Evolutionary conservation across 2,888 invertebrate species (phyloP).

Genomic region (Microctonus hyperodae): DNA sequence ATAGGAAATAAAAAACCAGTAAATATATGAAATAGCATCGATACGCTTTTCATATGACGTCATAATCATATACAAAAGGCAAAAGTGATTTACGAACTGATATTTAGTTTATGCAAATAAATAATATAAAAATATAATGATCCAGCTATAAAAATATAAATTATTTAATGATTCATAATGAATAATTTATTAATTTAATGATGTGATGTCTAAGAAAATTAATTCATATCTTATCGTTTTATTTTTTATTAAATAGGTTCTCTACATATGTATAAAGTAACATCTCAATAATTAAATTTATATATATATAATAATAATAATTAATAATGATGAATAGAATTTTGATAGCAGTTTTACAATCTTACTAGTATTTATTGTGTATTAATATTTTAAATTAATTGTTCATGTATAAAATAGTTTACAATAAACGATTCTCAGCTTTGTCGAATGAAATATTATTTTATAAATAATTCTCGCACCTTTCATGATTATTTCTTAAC

Average conservation of each 20-base stretch:
- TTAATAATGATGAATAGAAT: conserved; percentile 19
- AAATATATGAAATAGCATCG: conserved; percentile 1
- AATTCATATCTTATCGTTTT: conserved; percentile 19
- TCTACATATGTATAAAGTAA: conserved; percentile 16
- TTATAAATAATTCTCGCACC: not conserved
- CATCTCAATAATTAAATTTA: conserved; percentile 28
- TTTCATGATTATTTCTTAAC: conserved; percentile 11
- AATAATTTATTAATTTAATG: not conserved
- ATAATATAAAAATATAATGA: not conserved
- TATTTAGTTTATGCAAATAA: not conserved
- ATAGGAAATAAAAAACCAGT: not conserved
- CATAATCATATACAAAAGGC: not conserved
- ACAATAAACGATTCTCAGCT: conserved; percentile 27
- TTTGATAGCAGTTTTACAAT: conserved; percentile 28
- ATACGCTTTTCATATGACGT: conserved; percentile 18
- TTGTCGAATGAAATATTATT: not conserved
- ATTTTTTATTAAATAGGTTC: conserved; percentile 26
- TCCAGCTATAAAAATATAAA: not conserved
- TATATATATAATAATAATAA: conserved; percentile 3
- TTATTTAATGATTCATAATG: not conserved
- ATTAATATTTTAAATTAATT: conserved; percentile 22
- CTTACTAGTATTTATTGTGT: conserved; percentile 18
- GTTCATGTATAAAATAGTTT: conserved; percentile 29
- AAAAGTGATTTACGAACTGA: not conserved
- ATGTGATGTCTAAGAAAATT: not conserved